Conservation (phyloP, 2,888 invertebrate genomes). For the Hesperia comma region DNA sequence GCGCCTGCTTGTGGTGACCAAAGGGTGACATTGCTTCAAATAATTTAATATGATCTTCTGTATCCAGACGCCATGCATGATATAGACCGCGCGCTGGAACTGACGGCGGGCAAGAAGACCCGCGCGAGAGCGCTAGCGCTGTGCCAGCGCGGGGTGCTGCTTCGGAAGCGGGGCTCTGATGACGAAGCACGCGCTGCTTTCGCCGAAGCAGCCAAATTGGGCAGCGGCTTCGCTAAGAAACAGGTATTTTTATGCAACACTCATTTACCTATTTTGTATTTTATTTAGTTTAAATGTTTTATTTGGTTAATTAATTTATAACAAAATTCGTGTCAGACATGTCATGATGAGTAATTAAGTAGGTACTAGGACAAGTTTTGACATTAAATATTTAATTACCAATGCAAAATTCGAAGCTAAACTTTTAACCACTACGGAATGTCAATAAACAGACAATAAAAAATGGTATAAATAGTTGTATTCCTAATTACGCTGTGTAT, state of each 20-base stretch:
- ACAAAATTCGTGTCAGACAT: too few species aligned
- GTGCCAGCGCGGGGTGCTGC: conserved; percentile 92
- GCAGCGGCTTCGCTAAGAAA: conserved; percentile 94
- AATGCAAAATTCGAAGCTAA: too few species aligned
- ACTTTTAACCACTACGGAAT: too few species aligned
- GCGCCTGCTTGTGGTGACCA: too few species aligned
- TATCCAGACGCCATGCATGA: conserved; percentile 88
- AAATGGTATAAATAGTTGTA: too few species aligned
- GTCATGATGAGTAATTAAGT: too few species aligned
- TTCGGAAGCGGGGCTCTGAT: conserved; percentile 86
- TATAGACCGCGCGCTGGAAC: conserved; percentile 88
- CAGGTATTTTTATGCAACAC: conserved; percentile 76
- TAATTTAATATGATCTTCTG: background rate
- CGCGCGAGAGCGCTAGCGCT: conserved; percentile 90
- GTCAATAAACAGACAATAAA: too few species aligned
- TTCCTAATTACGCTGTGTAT: background rate
- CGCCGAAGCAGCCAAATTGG: conserved; percentile 90
- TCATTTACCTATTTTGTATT: background rate
- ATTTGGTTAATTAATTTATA: too few species aligned
- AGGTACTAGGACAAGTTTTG: too few species aligned
- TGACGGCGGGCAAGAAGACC: conserved; percentile 85
- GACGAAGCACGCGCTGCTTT: conserved; percentile 91
- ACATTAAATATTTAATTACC: too few species aligned
- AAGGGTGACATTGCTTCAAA: too few species aligned
- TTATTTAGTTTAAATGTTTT: too few species aligned